Base-by-base conservation (phyloP, 2,797 vertebrate species). In the Eurystomus glaucurus region DNA sequence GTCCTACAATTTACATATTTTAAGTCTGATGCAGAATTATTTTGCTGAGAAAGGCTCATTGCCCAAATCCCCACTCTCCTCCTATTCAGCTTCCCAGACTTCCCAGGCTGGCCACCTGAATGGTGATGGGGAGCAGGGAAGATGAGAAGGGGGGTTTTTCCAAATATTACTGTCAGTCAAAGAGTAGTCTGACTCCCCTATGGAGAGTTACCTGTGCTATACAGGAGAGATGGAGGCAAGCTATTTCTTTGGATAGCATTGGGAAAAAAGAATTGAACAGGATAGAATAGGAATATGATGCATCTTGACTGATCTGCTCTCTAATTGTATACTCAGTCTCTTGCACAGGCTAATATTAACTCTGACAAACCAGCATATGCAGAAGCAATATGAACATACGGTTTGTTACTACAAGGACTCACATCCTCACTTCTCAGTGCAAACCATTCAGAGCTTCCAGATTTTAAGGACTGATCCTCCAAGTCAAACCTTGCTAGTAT, bases 311-410 rank as follows among this genome's bases (percentile, higher is more conserved):
- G 48, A 78, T 78, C 14, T 87, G 72, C 65, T 88, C 13, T 20
- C 33, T 83, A 68, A 80, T 48, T 90, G 37, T 31, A 19, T 58
- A 20, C 26, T 76, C n/a, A n/a, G 26, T 18, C 37, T 85, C 50
- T 92, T 62, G 54, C 65, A 69, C 16, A 46, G 14, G 48, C 35
- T 69, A 58, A 43, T 88, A 93, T 35, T 48, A 93, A 28, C 58
- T 79, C 25, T 74, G 91, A 57, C 1, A 10, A 89, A 70, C 3
- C 58, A 85, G 26, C n/a, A 51, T 20, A 28, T 45, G 51, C 74
- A 92, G 72, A 85, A 88, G 39, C 13, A 72, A 21, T 10, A 26
- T 1, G 7, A 89, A 66, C 45, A 60, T 9, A 52, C 0, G 0
- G 60, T 43, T 81, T 82, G 13, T 81, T 80, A 57, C 52, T 71